Conservation (phyloP, 2,888 invertebrate genomes). For the Pimpla rufipes region DNA sequence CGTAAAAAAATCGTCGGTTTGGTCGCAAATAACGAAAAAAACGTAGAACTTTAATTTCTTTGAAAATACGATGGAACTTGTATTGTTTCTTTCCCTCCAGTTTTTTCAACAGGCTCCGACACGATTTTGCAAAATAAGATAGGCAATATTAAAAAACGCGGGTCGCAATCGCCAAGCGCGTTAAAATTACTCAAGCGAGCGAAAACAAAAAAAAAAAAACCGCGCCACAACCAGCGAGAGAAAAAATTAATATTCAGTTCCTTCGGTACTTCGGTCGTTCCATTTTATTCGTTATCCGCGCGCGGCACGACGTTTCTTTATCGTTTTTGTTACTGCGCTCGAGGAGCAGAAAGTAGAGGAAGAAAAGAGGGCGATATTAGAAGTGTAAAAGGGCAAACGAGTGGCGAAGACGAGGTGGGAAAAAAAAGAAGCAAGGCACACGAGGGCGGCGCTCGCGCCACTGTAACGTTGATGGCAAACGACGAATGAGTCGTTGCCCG, state of each 20-base stretch:
- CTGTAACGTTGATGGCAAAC: constrained; percentile 77
- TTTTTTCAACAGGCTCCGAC: too few species aligned
- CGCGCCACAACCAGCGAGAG: background rate
- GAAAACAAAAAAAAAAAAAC: constrained; percentile 4
- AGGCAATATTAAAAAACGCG: background rate
- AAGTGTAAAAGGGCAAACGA: constrained; percentile 77
- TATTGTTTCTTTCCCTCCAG: too few species aligned
- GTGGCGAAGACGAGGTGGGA: constrained; percentile 68
- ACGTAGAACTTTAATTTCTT: too few species aligned
- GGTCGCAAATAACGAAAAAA: too few species aligned
- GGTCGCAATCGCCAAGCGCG: background rate
- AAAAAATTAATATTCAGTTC: constrained; percentile 39
- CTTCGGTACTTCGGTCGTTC: constrained; percentile 20
- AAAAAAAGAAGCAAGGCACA: constrained; percentile 32
- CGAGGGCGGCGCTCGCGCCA: constrained; percentile 33
- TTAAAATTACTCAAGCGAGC: background rate
- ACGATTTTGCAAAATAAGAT: background rate
- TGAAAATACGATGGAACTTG: too few species aligned
- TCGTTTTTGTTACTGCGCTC: constrained; percentile 55
- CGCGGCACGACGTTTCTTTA: constrained; percentile 47
- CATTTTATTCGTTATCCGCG: constrained; percentile 21
- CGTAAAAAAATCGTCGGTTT: too few species aligned
- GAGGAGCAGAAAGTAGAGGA: constrained; percentile 18
- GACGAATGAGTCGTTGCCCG: constrained; percentile 77
- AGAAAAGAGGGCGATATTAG: constrained; percentile 78